Conservation (phyloP, 2,113 vertebrate species). For the Saccopteryx leptura region DNA sequence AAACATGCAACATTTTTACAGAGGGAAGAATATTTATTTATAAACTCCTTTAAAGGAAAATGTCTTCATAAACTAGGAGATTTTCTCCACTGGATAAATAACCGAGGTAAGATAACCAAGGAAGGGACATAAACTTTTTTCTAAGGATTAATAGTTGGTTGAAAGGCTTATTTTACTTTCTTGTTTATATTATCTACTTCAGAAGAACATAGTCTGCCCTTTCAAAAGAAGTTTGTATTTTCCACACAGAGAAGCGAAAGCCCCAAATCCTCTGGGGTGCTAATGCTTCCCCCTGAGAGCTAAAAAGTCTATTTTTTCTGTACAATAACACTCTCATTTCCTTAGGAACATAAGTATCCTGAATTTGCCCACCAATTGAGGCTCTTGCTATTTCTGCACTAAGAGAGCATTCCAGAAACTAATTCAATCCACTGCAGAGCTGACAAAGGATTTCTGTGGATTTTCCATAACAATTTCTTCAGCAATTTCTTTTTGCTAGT, state of each 20-base stretch:
- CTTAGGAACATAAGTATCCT: neutral
- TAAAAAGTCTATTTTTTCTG: neutral
- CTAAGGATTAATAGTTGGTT: neutral
- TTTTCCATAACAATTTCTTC: neutral
- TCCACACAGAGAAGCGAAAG: neutral
- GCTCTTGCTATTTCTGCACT: neutral
- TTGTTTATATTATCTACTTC: neutral
- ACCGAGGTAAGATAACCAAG: neutral
- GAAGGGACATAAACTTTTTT: neutral
- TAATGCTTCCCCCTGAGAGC: neutral
- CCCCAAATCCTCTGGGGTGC: neutral
- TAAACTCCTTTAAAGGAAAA: neutral
- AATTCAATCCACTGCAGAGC: neutral
- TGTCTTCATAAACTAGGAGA: neutral
- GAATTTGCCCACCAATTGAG: neutral
- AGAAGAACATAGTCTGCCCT: neutral
- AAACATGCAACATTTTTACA: neutral
- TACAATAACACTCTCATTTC: neutral
- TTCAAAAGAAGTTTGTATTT: neutral
- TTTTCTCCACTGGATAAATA: neutral
- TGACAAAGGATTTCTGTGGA: neutral
- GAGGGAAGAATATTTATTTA: neutral
- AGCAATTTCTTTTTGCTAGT: neutral
- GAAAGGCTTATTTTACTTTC: neutral
- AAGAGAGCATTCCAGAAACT: neutral